Conservation (phyloP, 2,113 vertebrate species). For the Pantherophis guttatus region DNA sequence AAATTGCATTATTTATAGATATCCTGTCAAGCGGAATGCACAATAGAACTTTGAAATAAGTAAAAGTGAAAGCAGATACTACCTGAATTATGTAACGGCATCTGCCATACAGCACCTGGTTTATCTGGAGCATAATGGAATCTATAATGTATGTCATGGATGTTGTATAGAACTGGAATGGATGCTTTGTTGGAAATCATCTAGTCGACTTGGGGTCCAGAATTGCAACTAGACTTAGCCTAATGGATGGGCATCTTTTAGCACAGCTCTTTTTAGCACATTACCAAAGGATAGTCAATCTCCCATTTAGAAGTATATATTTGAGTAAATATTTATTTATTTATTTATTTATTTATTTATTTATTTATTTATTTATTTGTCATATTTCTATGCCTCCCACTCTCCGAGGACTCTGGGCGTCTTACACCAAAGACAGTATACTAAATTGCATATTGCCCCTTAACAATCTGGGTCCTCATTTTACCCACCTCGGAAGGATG, state of each 20-base stretch:
- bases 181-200: neutral
- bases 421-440: no score
- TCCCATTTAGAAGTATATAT: neutral
- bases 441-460: no score
- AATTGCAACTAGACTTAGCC: neutral
- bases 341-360: no score
- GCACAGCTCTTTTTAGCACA: neutral
- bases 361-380: no score
- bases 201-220: neutral
- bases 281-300: neutral
- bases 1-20: neutral
- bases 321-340: neutral
- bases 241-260: neutral
- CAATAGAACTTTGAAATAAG: conserved; percentile 1
- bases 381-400: no score
- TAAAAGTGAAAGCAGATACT: neutral
- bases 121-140: neutral
- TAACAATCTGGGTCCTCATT: no score
- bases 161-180: neutral
- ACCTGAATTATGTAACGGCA: neutral
- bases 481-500: no score
- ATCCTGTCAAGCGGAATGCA: neutral
- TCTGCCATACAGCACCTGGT: neutral
- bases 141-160: neutral
- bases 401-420: no score